Conservation (phyloP, 1,140 invertebrate genomes). For the Agrypnia vestita region DNA sequence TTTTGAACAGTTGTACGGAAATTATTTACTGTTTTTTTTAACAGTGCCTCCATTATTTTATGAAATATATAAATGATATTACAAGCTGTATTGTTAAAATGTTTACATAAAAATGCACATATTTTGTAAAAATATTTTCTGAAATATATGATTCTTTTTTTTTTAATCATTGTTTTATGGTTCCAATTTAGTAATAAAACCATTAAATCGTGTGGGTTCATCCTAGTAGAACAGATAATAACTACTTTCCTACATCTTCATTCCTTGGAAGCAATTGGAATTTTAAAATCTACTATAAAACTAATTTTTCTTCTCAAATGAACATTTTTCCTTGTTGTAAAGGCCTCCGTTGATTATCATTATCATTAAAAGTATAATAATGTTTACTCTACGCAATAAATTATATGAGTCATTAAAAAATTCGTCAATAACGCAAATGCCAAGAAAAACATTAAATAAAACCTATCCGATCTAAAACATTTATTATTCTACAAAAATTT, state of each 20-base stretch:
- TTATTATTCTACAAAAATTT: no score
- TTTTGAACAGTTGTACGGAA: constrained; percentile 26
- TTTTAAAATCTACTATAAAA: neutral
- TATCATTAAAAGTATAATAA: neutral
- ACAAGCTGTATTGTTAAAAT: constrained; percentile 40
- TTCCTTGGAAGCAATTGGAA: no score
- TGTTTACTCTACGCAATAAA: no score
- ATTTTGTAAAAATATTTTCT: constrained; percentile 54
- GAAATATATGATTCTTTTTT: constrained; percentile 50
- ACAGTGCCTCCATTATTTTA: constrained; percentile 30
- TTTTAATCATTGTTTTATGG: neutral
- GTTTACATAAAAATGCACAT: constrained; percentile 50
- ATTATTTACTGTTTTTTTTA: neutral
- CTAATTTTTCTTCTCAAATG: neutral
- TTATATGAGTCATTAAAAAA: no score
- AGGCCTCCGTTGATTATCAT: neutral
- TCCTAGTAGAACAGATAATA: no score
- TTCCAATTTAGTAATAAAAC: no score
- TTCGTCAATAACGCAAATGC: no score
- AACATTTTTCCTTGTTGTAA: constrained; percentile 2
- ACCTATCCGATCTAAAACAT: no score
- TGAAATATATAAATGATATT: constrained; percentile 23
- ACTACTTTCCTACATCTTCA: no score
- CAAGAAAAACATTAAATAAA: no score
- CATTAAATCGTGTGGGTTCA: no score